phyloP scores from a whole-genome alignment of 2,797 vertebrate species.

The Syngnathus acus region DNA sequence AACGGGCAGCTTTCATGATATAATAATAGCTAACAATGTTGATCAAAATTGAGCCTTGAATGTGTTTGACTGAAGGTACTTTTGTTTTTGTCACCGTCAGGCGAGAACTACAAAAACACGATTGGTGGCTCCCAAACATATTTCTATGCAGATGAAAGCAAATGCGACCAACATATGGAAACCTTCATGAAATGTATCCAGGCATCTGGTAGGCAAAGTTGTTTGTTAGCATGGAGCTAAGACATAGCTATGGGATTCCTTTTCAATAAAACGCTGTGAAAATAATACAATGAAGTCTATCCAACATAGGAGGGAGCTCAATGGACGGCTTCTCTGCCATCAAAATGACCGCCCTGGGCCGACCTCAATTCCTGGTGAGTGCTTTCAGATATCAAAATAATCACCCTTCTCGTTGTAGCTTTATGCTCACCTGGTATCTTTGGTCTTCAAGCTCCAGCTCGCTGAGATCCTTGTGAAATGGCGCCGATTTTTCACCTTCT shows the following conservation, averaged over 20 bases:
- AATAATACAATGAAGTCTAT: not conserved
- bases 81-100: conserved; percentile 44
- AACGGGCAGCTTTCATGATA: no score
- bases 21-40: no score
- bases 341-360: conserved; percentile 84
- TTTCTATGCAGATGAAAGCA: conserved; percentile 76
- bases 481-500: conserved; percentile 78
- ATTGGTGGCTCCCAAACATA: conserved; percentile 63
- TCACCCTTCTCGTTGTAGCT: conserved; percentile 5
- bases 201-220: conserved; percentile 70
- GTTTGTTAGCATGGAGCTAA: not conserved
- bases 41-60: no score
- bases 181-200: conserved; percentile 82
- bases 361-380: conserved; percentile 87
- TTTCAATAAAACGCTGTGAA: no score
- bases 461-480: conserved; percentile 87
- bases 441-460: conserved; percentile 74
- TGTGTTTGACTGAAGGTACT: conserved; percentile 5
- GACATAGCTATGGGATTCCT: no score
- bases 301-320: conserved; percentile 71
- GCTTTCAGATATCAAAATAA: conserved; percentile 6
- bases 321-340: conserved; percentile 83
- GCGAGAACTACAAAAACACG: conserved; percentile 50
- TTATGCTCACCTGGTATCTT: not conserved
- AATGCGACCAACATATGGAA: conserved; percentile 89